A percentile compares a stretch with the other conserved stretches of the same genome.
These are phyloP conservation scores for Perdita meconis DNA, from an alignment of 2,888 invertebrate species.

Conservation along the genomic window DNA sequence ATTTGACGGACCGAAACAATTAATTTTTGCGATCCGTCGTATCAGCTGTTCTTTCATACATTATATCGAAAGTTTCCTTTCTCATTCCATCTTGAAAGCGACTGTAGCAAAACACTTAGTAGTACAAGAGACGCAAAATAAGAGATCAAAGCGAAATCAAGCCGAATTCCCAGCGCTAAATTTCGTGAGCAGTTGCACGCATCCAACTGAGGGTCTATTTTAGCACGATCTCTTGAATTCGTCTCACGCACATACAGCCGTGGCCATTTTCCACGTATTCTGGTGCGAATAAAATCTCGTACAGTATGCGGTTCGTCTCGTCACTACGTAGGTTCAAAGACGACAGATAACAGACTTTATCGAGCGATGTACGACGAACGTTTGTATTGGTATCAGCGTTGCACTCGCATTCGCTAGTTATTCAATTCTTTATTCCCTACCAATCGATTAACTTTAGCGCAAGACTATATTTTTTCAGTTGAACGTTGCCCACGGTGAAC, in stretches of 20 bases:
- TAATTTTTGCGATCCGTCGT: no score
- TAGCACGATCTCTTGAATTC: slow-evolving; percentile 57
- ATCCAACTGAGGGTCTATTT: slow-evolving; percentile 53
- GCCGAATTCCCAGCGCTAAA: slow-evolving; percentile 7
- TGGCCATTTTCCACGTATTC: slow-evolving; percentile 38
- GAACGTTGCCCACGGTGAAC: slow-evolving; percentile 62
- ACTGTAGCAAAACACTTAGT: neutral
- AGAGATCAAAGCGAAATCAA: slow-evolving; percentile 42
- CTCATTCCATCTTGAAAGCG: neutral
- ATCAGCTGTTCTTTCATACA: no score
- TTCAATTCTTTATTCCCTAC: slow-evolving; percentile 27
- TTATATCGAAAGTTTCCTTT: no score
- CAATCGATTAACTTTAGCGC: neutral
- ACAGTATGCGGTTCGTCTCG: slow-evolving; percentile 32
- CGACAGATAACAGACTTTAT: slow-evolving; percentile 74
- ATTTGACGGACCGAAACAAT: no score
- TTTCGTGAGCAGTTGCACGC: slow-evolving; percentile 20
- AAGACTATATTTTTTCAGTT: slow-evolving; percentile 35
- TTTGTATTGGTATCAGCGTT: slow-evolving; percentile 73
- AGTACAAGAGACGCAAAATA: slow-evolving; percentile 31
- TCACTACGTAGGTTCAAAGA: slow-evolving; percentile 61
- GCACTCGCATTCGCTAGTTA: slow-evolving; percentile 42
- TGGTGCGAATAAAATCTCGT: slow-evolving; percentile 47
- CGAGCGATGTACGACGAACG: slow-evolving; percentile 74
- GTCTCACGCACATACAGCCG: slow-evolving; percentile 31